Conservation (phyloP, 2,113 vertebrate species). For the Rana temporaria region DNA sequence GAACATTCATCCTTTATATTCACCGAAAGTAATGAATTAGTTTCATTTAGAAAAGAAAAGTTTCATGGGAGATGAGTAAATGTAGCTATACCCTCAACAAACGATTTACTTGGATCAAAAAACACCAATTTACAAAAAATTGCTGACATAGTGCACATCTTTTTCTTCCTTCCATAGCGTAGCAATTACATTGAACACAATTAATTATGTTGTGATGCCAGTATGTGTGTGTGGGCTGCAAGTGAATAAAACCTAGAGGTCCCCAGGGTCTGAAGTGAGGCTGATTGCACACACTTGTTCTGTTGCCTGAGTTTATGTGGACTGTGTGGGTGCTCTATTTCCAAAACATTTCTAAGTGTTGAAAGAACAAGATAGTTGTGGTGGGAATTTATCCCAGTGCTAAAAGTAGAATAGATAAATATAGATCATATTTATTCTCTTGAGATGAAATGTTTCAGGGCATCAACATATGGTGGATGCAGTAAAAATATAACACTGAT, state of each 20-base stretch:
- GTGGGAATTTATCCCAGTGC: not conserved
- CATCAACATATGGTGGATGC: not conserved
- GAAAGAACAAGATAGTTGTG: not conserved
- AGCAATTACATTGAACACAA: constrained; percentile 37
- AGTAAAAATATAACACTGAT: not conserved
- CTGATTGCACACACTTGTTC: not conserved
- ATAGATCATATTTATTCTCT: not conserved
- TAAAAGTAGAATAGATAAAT: not conserved
- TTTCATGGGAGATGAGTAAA: constrained; percentile 14
- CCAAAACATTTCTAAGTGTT: not conserved
- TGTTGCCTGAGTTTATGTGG: not conserved
- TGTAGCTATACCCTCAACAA: not conserved
- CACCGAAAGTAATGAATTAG: constrained; percentile 59
- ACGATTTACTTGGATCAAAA: constrained; percentile 2
- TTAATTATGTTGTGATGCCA: constrained; percentile 24
- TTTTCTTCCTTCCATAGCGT: constrained; percentile 3
- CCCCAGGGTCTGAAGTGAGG: constrained; percentile 16
- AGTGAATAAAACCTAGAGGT: not conserved
- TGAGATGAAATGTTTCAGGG: not conserved
- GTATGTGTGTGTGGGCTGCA: constrained; percentile 2
- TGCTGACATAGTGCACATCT: constrained; percentile 19
- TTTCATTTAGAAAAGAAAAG: constrained; percentile 47
- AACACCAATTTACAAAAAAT: constrained; percentile 3
- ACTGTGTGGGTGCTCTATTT: not conserved
- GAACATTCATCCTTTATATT: constrained; percentile 55